Base-by-base conservation (phyloP, 2,888 invertebrate genomes). In the Priocnemis perturbator region DNA sequence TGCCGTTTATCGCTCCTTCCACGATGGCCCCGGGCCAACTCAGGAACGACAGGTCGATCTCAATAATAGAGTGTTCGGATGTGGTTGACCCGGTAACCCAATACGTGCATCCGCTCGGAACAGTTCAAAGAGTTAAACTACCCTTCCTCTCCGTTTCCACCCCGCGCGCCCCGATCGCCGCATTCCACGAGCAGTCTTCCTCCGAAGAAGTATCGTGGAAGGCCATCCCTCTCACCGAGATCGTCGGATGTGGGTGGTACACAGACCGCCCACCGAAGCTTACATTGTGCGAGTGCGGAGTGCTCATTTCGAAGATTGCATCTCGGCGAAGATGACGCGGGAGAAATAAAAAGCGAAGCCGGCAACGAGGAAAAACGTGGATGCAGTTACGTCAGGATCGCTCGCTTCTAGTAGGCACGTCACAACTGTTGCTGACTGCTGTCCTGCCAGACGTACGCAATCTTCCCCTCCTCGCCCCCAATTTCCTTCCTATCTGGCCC, bases 1-100 rank as follows among this genome's bases (percentile, higher is more conserved):
- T 20, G 23, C 37, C 21, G 20, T 44, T 23, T 37, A 2, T 45
- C 17, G 23, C 30, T 52, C 48, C 55, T 57, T 62, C 52, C 23
- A 21, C 52, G 52, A 69, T 71, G 74, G 69, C 71, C 52, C 57
- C n/a, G 59, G 30, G 69, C 76, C 75, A 74, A 67, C 52, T 37
- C 45, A 26, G 37, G 64, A 58, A 48, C 56, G 74, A 66, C 59
- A 56, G 23, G 55, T 64, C 60, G 37, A 37, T 52, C 15, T 57
- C 52, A 64, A 65, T 76, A 71, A 77, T 69, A 62, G 65, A 71
- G 65, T 30, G 30, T 60, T 64, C 30, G 68, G 56, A 69, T 56
- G 62, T 68, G 69, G 70, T 60, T 71, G 77, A 77, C 77, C 77
- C 62, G 66, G 61, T 77, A 37, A 77, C 77, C 73, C 73, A 73